Evolutionary conservation across 1,140 invertebrate genomes (phyloP).

Genomic region (Euborellia annulipes): DNA sequence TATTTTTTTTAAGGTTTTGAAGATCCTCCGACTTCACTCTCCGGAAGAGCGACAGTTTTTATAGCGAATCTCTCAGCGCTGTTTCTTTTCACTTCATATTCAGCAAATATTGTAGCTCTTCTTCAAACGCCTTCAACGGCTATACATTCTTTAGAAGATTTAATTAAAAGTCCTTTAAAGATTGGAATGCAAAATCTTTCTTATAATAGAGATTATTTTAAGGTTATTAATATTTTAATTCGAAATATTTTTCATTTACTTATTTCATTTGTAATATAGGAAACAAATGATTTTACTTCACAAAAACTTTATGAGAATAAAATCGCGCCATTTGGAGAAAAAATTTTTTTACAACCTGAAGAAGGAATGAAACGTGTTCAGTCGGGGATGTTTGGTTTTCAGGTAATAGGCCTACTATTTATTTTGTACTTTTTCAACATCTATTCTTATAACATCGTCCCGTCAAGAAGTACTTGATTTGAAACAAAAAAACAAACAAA

Average conservation of each 20-base stretch:
- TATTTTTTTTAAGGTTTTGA: too few relatives aligned
- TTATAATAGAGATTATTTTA: constrained; percentile 7
- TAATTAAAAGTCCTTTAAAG: constrained; percentile 2
- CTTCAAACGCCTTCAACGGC: constrained; percentile 8
- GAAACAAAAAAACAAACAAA: too few relatives aligned
- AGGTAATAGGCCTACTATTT: constrained; percentile 22
- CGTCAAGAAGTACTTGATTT: too few relatives aligned
- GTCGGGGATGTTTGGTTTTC: constrained; percentile 42
- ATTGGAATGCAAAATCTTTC: constrained; percentile 5
- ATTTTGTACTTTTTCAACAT: too few relatives aligned
- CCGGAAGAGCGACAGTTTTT: constrained; percentile 5
- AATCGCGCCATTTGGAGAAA: constrained; percentile 34
- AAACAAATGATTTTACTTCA: constrained; percentile 36
- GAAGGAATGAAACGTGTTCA: constrained; percentile 37
- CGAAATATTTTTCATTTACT: too few relatives aligned
- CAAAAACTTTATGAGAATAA: constrained; percentile 40
- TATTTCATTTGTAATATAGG: constrained; percentile 26
- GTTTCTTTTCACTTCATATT: constrained; percentile 12
- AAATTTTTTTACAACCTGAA: constrained; percentile 34
- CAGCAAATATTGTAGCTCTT: constrained; percentile 11
- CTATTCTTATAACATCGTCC: too few relatives aligned
- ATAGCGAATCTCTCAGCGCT: constrained; percentile 1
- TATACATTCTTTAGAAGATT: constrained; percentile 4
- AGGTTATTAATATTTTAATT: constrained; percentile 4
- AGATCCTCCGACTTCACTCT: constrained; percentile 2